Percentiles rank a stretch among this genome's conserved stretches.
Evolutionary conservation across 2,888 invertebrate species (phyloP).

Genomic region (Dolichopus griseipennis): DNA sequence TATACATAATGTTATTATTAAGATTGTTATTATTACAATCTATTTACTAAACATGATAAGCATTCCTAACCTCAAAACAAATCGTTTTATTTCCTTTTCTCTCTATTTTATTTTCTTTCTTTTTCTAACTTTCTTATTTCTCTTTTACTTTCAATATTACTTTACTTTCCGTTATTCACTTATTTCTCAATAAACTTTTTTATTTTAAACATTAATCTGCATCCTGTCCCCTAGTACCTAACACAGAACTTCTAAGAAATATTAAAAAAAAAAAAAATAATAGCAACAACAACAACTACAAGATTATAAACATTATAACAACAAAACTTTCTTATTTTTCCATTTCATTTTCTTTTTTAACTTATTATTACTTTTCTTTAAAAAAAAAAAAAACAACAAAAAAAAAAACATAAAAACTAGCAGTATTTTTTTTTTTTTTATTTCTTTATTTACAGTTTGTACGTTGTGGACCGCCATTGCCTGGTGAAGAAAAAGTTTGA

Average conservation of each 20-base stretch:
- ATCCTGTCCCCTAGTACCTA: background rate
- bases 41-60: too few relatives aligned
- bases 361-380: constrained; percentile 7
- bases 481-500: constrained; percentile 77
- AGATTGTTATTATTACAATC: too few relatives aligned
- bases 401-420: constrained; percentile 11
- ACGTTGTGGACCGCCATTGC: constrained; percentile 59
- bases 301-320: background rate
- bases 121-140: constrained; percentile 9
- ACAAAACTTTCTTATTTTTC: background rate
- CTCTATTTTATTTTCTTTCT: constrained; percentile 1
- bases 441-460: constrained; percentile 65
- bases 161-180: background rate
- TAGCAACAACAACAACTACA: background rate
- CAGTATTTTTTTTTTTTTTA: constrained; percentile 23
- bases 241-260: background rate
- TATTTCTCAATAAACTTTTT: too few relatives aligned
- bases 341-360: constrained; percentile 7
- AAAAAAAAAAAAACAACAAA: constrained; percentile 10
- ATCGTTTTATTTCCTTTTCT: constrained; percentile 27
- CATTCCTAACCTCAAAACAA: background rate
- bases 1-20: too few relatives aligned
- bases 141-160: constrained; percentile 8
- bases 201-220: background rate
- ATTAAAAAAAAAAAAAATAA: background rate